Conservation (phyloP, 1,140 invertebrate genomes). For the Drosophila pandora region DNA sequence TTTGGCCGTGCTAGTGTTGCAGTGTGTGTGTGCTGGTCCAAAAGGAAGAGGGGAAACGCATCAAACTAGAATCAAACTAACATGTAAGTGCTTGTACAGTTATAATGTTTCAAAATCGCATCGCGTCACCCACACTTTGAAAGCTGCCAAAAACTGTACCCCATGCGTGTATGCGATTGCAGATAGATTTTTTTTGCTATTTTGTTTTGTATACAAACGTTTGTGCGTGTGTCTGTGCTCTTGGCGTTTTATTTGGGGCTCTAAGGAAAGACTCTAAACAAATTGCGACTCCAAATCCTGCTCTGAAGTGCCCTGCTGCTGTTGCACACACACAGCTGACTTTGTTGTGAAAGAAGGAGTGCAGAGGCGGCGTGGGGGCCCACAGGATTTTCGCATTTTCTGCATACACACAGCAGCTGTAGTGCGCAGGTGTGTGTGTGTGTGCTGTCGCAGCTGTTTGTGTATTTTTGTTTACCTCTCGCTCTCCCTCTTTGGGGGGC, state of each 20-base stretch:
- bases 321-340: constrained; percentile 62
- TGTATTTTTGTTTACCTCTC: constrained; percentile 65
- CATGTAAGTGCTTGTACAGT: constrained; percentile 37
- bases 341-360: constrained; percentile 38
- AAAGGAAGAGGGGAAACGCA: constrained; percentile 2
- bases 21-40: constrained; percentile 13
- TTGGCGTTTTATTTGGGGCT: neutral
- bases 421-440: constrained; percentile 56
- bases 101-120: constrained; percentile 16
- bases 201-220: constrained; percentile 3
- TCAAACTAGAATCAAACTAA: constrained; percentile 12
- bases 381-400: constrained; percentile 52
- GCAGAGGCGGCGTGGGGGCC: neutral
- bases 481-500: constrained; percentile 16
- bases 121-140: constrained; percentile 1
- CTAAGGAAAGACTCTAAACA: constrained; percentile 17
- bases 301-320: constrained; percentile 8
- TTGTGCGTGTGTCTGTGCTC: constrained; percentile 10
- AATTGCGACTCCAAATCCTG: constrained; percentile 20
- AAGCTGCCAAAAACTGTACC: constrained; percentile 1
- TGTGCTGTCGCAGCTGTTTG: constrained; percentile 52
- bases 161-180: neutral
- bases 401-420: constrained; percentile 44
- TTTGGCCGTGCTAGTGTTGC: constrained; percentile 15
- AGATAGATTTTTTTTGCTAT: neutral